These are phyloP conservation scores for Unio delphinus DNA, from an alignment of 2,888 invertebrate genomes.

Conservation along the genomic window DNA sequence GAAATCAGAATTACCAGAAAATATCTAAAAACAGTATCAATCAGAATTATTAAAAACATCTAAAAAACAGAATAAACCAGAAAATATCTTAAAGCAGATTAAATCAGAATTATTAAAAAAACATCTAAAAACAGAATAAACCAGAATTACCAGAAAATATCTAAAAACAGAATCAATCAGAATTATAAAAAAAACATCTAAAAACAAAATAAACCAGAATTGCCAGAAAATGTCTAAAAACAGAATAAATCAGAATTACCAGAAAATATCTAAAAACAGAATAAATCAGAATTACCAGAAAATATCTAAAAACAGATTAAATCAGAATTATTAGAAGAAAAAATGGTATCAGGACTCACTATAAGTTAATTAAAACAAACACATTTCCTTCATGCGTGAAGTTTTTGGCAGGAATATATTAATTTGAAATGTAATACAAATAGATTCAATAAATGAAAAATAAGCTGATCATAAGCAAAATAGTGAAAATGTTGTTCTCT, in stretches of 20 bases:
- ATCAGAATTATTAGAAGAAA: background rate
- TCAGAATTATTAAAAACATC: too few species aligned
- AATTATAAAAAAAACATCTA: slow-evolving; percentile 59
- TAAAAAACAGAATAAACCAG: slow-evolving; percentile 46
- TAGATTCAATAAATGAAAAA: too few species aligned
- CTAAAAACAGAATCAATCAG: slow-evolving; percentile 37
- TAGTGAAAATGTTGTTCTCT: too few species aligned
- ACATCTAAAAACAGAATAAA: slow-evolving; percentile 55
- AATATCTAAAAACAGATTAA: slow-evolving; percentile 55
- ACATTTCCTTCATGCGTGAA: too few species aligned
- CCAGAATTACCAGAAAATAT: slow-evolving; percentile 66
- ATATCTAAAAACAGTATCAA: background rate
- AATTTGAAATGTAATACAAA: too few species aligned
- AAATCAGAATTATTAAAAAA: slow-evolving; percentile 26
- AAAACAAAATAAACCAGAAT: slow-evolving; percentile 7
- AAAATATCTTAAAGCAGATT: slow-evolving; percentile 61
- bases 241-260: slow-evolving; percentile 45
- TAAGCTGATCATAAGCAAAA: too few species aligned
- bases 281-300: slow-evolving; percentile 59
- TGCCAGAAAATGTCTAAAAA: slow-evolving; percentile 69
- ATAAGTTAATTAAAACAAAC: too few species aligned
- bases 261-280: slow-evolving; percentile 64
- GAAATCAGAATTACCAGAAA: background rate
- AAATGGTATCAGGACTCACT: too few species aligned
- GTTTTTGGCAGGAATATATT: too few species aligned